A percentile compares a stretch with the other conserved stretches of the same genome.
Conservation (phyloP, 2,888 invertebrate species). For the Platycheirus rosarum region DNA sequence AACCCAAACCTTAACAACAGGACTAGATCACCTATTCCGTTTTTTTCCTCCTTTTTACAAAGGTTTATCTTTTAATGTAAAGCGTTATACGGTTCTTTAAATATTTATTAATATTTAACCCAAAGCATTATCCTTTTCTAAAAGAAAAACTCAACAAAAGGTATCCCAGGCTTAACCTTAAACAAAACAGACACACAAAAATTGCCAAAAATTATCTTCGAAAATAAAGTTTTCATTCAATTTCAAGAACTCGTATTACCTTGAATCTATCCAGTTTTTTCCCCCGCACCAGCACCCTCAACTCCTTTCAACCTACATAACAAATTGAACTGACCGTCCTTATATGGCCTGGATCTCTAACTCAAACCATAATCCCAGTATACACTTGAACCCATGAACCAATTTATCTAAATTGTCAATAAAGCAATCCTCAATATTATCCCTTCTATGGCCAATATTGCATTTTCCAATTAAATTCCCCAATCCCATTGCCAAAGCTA, state of each 20-base stretch:
- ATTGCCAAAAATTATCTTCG: not conserved
- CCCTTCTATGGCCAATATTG: constrained; percentile 40
- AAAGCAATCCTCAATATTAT: constrained; percentile 42
- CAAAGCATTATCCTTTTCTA: constrained; percentile 1
- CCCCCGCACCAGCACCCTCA: not conserved
- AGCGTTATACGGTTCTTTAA: not conserved
- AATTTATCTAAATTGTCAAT: constrained; percentile 54
- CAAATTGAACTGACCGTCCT: constrained; percentile 34
- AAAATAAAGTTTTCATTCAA: constrained; percentile 29
- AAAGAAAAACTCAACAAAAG: not conserved
- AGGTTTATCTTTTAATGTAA: constrained; percentile 10
- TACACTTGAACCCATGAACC: constrained; percentile 36
- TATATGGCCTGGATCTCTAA: constrained; percentile 21
- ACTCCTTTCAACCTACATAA: not conserved
- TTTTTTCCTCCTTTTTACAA: too few relatives aligned
- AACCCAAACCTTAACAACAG: too few relatives aligned
- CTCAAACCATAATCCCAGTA: constrained; percentile 29
- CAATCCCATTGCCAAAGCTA: constrained; percentile 35
- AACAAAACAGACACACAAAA: too few relatives aligned
- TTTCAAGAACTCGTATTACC: constrained; percentile 17
- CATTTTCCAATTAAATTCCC: constrained; percentile 63
- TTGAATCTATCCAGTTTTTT: constrained; percentile 21
- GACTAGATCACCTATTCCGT: too few relatives aligned
- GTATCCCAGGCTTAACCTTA: not conserved
- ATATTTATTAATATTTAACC: constrained; percentile 30